A percentile compares a stretch with the other conserved stretches of the same genome.
phyloP scores from a whole-genome alignment of 2,888 invertebrate species.

The Andrena hattorfiana region DNA sequence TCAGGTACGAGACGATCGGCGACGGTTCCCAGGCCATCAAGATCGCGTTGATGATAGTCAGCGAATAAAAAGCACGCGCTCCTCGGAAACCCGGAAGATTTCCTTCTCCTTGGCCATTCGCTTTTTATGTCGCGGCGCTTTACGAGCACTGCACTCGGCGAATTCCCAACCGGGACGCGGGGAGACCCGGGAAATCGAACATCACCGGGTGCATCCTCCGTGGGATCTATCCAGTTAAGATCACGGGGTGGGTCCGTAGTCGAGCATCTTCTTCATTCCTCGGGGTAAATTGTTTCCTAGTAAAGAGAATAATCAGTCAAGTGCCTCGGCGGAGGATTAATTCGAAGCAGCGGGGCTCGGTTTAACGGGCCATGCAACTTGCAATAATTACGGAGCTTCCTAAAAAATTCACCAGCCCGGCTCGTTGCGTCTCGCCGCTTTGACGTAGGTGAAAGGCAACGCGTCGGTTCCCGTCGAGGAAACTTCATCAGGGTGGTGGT shows the following conservation, averaged over 20 bases:
- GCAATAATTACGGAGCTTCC: conserved; percentile 40
- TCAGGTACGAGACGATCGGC: background rate
- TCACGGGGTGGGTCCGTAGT: no score
- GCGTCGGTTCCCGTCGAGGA: background rate
- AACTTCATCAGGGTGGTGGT: background rate
- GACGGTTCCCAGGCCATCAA: conserved; percentile 21
- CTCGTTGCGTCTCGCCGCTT: background rate
- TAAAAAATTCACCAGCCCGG: conserved; percentile 33
- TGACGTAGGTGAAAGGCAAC: background rate
- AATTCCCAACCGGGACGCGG: conserved; percentile 40
- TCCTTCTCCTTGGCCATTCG: conserved; percentile 7
- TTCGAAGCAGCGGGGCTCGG: conserved; percentile 2
- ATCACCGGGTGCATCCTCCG: background rate
- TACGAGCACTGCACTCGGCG: conserved; percentile 48
- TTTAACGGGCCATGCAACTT: conserved; percentile 42
- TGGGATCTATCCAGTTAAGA: no score
- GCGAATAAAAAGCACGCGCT: conserved; percentile 35
- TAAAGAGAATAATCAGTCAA: background rate
- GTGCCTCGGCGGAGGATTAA: background rate
- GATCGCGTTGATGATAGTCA: conserved; percentile 32
- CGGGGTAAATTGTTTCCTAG: background rate
- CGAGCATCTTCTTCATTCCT: background rate
- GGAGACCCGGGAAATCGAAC: conserved; percentile 9
- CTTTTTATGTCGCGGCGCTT: conserved; percentile 29
- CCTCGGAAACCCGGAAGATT: background rate